These are phyloP conservation scores for Nannoperca obscura DNA, from an alignment of 2,797 vertebrate species.

Conservation along the genomic window DNA sequence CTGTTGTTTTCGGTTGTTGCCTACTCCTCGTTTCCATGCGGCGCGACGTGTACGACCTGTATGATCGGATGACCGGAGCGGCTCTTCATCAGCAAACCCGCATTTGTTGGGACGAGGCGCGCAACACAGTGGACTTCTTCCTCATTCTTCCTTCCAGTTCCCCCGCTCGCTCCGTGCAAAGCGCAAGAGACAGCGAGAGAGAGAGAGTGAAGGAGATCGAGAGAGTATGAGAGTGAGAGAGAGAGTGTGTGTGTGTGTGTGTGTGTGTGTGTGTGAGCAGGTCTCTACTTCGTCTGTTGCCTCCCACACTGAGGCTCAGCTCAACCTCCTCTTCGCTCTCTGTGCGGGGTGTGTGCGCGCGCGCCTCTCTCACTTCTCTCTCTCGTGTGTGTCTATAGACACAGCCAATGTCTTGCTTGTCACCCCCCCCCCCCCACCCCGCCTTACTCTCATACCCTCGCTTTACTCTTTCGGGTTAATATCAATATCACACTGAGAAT, in stretches of 20 bases:
- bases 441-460: too few species aligned
- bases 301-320: slow-evolving; percentile 56
- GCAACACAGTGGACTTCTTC: slow-evolving; percentile 80
- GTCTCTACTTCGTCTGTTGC: slow-evolving; percentile 64
- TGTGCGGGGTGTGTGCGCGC: slow-evolving; percentile 4
- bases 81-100: slow-evolving; percentile 85
- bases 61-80: slow-evolving; percentile 78
- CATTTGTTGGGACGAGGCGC: slow-evolving; percentile 78
- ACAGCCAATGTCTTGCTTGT: background rate
- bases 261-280: slow-evolving; percentile 48
- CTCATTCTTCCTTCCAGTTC: slow-evolving; percentile 83
- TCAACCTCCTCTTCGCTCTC: slow-evolving; percentile 41
- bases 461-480: background rate
- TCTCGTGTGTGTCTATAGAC: slow-evolving; percentile 1
- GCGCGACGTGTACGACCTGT: slow-evolving; percentile 78
- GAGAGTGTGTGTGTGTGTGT: background rate
- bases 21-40: slow-evolving; percentile 75
- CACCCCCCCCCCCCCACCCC: accelerated
- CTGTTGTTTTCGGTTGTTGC: slow-evolving; percentile 52
- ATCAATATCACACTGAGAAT: background rate
- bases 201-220: slow-evolving; percentile 9
- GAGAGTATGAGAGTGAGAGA: background rate
- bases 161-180: slow-evolving; percentile 42
- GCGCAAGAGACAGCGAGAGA: slow-evolving; percentile 38
- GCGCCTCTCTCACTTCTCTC: slow-evolving; percentile 17